A percentile compares a stretch with the other conserved stretches of the same genome.
These are phyloP conservation scores for Phataginus tricuspis DNA, from an alignment of 2,797 vertebrate genomes.

Conservation along the genomic window DNA sequence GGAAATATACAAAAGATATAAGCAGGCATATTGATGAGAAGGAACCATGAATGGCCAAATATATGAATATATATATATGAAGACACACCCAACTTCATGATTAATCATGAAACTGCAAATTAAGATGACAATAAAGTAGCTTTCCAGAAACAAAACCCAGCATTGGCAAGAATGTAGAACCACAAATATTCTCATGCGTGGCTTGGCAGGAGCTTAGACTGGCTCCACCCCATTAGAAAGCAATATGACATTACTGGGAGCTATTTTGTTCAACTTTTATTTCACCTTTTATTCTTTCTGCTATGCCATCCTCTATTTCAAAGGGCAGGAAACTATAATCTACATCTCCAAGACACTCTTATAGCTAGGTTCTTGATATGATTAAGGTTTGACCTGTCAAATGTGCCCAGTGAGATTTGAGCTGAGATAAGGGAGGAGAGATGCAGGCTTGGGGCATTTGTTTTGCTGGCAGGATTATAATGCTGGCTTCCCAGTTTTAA, in stretches of 20 bases:
- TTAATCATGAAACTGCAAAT: not conserved
- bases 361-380: not conserved
- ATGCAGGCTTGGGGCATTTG: not conserved
- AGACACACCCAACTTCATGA: not conserved
- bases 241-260: not conserved
- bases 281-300: not conserved
- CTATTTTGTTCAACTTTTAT: not conserved
- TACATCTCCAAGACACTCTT: not conserved
- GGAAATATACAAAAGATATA: not conserved
- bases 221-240: constrained; percentile 12
- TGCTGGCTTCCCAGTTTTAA: constrained; percentile 40
- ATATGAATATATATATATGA: not conserved
- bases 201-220: not conserved
- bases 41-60: not conserved
- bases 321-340: constrained; percentile 13
- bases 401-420: not conserved
- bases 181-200: not conserved
- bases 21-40: not conserved
- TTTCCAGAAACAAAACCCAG: constrained; percentile 52
- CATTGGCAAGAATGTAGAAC: not conserved
- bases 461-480: not conserved
- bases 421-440: not conserved
- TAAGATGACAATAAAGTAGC: constrained; percentile 39
- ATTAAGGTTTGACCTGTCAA: not conserved
- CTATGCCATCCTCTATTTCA: not conserved